phyloP scores from a whole-genome alignment of 2,113 vertebrate genomes.

The Guaruba guarouba region DNA sequence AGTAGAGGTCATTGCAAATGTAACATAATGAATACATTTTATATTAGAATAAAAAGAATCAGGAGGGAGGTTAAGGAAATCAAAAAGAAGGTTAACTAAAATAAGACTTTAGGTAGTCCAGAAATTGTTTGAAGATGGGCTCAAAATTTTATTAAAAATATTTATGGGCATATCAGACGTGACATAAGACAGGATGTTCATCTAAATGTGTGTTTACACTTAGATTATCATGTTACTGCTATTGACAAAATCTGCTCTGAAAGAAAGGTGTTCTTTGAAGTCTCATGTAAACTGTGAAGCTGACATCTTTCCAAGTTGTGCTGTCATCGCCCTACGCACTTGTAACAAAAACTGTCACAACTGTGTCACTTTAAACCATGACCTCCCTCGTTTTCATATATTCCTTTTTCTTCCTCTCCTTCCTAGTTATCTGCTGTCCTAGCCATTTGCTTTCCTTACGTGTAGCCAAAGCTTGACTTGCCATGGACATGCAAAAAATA shows the following conservation, averaged over 20 bases:
- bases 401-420: not conserved
- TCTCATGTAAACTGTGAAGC: not conserved
- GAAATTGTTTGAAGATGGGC: not conserved
- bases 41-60: not conserved
- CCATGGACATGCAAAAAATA: not conserved
- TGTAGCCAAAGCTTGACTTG: not conserved
- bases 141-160: not conserved
- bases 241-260: not conserved
- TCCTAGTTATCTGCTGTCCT: not conserved
- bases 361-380: not conserved
- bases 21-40: not conserved
- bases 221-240: not conserved
- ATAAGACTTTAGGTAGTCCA: not conserved
- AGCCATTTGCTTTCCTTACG: not conserved
- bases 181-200: not conserved
- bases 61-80: not conserved
- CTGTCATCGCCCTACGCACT: not conserved
- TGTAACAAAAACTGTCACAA: not conserved
- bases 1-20: not conserved
- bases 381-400: not conserved
- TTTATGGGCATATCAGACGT: not conserved
- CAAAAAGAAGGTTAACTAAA: not conserved
- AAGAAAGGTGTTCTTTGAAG: not conserved
- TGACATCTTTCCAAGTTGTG: not conserved
- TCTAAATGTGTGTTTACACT: not conserved